Percentiles rank a stretch among this genome's conserved stretches.
These are phyloP conservation scores for Gadopsis bispinosus DNA, from an alignment of 2,797 vertebrate species.

Conservation along the genomic window DNA sequence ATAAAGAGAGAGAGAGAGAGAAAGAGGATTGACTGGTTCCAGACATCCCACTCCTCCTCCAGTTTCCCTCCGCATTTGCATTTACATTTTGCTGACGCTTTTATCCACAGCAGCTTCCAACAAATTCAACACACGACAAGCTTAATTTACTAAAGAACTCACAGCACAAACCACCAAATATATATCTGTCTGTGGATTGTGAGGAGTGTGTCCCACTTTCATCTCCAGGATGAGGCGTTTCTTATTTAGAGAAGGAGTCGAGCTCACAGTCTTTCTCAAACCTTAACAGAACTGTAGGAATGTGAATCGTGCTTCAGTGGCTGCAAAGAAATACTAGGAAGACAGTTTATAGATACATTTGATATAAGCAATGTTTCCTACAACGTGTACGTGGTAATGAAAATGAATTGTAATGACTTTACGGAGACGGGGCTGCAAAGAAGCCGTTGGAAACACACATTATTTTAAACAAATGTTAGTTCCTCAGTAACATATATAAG, in stretches of 20 bases:
- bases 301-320: neutral
- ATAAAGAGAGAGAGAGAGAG: slow-evolving; percentile 25
- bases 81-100: slow-evolving; percentile 27
- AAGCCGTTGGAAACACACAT: neutral
- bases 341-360: neutral
- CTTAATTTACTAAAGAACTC: slow-evolving; percentile 7
- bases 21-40: slow-evolving; percentile 34
- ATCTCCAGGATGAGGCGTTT: neutral
- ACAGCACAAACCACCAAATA: neutral
- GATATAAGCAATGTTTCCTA: neutral
- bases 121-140: neutral
- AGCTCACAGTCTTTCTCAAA: neutral
- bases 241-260: neutral
- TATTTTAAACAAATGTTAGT: neutral
- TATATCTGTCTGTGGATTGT: neutral
- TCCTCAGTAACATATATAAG: no score
- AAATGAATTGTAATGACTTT: neutral
- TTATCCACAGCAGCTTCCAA: slow-evolving; percentile 4
- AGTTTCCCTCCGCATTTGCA: slow-evolving; percentile 22
- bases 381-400: neutral
- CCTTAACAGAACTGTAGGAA: neutral
- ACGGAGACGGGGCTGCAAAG: neutral
- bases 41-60: slow-evolving; percentile 37
- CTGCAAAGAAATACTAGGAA: neutral
- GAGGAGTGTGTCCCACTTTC: neutral